Conservation (phyloP, 2,113 vertebrate genomes). For the Tinamus guttatus region DNA sequence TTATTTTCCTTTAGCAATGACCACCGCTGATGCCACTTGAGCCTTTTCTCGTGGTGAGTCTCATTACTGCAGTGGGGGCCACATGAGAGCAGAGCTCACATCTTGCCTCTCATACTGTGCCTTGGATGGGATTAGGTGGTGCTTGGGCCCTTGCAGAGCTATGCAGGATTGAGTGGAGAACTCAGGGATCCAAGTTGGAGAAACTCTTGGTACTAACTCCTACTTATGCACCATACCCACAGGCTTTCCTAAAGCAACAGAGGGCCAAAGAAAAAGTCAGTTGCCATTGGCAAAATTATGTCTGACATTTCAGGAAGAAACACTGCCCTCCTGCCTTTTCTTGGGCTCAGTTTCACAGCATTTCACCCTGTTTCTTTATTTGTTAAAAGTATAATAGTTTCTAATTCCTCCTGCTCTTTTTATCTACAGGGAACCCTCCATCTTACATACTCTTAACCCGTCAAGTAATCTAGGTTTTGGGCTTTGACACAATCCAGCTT, state of each 20-base stretch:
- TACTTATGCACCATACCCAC: not conserved
- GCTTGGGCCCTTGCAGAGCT: not conserved
- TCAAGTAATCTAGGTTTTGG: conserved; percentile 25
- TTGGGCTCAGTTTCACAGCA: not conserved
- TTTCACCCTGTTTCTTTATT: not conserved
- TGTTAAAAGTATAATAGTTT: not conserved
- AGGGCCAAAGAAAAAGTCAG: not conserved
- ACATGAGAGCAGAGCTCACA: rapidly evolving
- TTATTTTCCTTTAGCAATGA: not conserved
- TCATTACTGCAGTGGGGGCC: not conserved
- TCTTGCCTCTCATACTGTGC: not conserved
- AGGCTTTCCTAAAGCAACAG: not conserved
- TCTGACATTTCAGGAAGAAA: not conserved
- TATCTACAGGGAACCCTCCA: not conserved
- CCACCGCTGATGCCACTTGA: not conserved
- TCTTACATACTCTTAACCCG: not conserved
- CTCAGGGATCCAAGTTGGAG: not conserved
- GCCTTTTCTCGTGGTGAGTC: not conserved
- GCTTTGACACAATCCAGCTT: conserved; percentile 39
- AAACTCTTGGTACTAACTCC: not conserved
- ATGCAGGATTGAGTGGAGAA: not conserved
- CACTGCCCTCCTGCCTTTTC: not conserved
- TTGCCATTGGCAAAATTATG: not conserved
- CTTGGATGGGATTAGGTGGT: not conserved
- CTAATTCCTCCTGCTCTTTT: not conserved